Evolutionary conservation across 1,140 invertebrate species (phyloP).

Genomic region (Leptopilina clavipes): DNA sequence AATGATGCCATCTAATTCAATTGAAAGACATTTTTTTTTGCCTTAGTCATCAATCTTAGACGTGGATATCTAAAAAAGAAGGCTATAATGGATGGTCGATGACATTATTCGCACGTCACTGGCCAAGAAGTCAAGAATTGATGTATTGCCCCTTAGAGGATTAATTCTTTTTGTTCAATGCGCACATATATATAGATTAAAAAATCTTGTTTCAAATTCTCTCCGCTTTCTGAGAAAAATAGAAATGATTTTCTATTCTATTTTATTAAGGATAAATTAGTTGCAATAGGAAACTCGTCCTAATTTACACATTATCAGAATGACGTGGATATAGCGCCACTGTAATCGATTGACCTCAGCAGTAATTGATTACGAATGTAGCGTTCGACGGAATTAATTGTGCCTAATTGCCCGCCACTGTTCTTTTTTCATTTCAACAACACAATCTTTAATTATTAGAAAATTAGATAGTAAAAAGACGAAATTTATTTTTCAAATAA

Average conservation of each 20-base stretch:
- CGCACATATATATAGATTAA: background rate
- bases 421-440: constrained; percentile 19
- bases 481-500: too few species aligned
- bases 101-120: constrained; percentile 59
- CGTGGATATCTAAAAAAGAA: background rate
- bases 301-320: constrained; percentile 19
- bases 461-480: background rate
- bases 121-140: constrained; percentile 53
- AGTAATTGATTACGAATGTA: constrained; percentile 30
- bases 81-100: constrained; percentile 57
- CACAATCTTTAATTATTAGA: constrained; percentile 19
- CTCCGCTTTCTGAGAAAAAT: background rate
- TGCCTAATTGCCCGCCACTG: constrained; percentile 7
- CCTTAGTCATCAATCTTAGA: constrained; percentile 15
- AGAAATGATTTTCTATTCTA: constrained; percentile 29
- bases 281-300: constrained; percentile 37
- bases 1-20: background rate
- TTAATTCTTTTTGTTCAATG: background rate
- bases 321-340: constrained; percentile 18
- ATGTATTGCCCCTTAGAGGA: constrained; percentile 50
- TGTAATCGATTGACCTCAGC: constrained; percentile 33
- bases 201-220: background rate
- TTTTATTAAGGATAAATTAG: constrained; percentile 44
- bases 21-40: constrained; percentile 10
- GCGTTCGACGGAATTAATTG: constrained; percentile 35